Evolutionary conservation across 2,113 vertebrate genomes (phyloP).

Genomic region (Phalacrocorax brasilianus): DNA sequence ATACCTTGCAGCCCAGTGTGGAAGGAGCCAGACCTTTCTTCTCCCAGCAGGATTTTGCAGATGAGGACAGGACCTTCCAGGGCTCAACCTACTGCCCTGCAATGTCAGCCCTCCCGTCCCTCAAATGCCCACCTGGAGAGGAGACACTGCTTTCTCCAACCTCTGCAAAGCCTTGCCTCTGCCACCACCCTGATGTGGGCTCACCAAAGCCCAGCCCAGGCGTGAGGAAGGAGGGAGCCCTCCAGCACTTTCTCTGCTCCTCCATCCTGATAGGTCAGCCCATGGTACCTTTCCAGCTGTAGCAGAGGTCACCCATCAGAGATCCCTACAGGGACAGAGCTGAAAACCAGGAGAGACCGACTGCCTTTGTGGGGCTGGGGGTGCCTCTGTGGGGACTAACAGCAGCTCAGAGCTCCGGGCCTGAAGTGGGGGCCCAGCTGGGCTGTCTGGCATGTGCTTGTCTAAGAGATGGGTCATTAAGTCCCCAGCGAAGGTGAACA

Average conservation of each 20-base stretch:
- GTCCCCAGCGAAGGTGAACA: not conserved
- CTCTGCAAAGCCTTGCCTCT: not conserved
- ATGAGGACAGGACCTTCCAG: not conserved
- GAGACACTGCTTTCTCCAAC: not conserved
- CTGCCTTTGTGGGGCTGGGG: not conserved
- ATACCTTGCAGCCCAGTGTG: not conserved
- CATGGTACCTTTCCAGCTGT: not conserved
- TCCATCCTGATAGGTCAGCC: not conserved
- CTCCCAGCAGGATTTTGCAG: not conserved
- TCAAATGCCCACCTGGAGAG: not conserved
- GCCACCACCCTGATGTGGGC: not conserved
- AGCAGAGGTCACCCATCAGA: not conserved
- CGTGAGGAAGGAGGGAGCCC: not conserved
- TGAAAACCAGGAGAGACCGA: not conserved
- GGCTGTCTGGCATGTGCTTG: not conserved
- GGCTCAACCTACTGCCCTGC: not conserved
- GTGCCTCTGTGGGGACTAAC: not conserved
- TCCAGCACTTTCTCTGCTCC: not conserved
- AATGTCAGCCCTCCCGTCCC: not conserved
- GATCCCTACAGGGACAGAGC: not conserved
- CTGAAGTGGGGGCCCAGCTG: not conserved
- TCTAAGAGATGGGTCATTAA: not conserved
- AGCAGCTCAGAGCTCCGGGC: fast-evolving
- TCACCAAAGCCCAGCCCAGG: not conserved
- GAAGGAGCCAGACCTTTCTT: not conserved